Base-by-base conservation (phyloP, 1,140 invertebrate species). In the Laupala kohalensis region DNA sequence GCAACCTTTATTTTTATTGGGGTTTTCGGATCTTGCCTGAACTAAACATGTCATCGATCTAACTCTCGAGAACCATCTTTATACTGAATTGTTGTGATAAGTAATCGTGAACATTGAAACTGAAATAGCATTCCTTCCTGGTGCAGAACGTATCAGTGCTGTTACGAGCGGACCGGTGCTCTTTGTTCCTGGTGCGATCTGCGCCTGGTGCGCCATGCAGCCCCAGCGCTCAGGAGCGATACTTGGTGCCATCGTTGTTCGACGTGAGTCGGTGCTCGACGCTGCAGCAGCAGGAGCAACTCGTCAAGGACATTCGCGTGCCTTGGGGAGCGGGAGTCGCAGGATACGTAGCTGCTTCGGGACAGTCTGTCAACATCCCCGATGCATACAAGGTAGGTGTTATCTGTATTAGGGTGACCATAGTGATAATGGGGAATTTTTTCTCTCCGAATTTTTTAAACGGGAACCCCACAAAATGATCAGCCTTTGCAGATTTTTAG, bases 221-320 rank as follows among this genome's bases (percentile, higher is more conserved):
- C 66, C 3, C 19, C 13, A 27, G 67, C 29, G 24, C 64, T 1
- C 66, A 74, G 4, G 71, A 67, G 64, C 75, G 91, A 77, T 93
- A 87, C 81, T 84, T 97, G 69, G 94, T 95, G 30, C 95, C 94
- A 63, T 96, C 95, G 79, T 83, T 98, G 72, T 98, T 97, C 82
- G 95, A 98, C 80, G 95, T 97, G 19, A 94, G 91, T 77, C 92
- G 92, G 72, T 88, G 92, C 77, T 93, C 92, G 30, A 96, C 93
- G 0, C 85, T 95, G 26, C 89, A 93, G 77, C 92, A 96, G 80
- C 93, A 95, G 88, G 91, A 95, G 77, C 89, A 93, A 78, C 90
- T 93, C 75, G 92, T 96, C 74, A 9, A 19, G 9, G 94, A 96
- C 79, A 96, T 98, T 74, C 85, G 90, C 75, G 93, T 98, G 79